Conservation (phyloP, 2,888 invertebrate species). For the Himalopsyche anomala region DNA sequence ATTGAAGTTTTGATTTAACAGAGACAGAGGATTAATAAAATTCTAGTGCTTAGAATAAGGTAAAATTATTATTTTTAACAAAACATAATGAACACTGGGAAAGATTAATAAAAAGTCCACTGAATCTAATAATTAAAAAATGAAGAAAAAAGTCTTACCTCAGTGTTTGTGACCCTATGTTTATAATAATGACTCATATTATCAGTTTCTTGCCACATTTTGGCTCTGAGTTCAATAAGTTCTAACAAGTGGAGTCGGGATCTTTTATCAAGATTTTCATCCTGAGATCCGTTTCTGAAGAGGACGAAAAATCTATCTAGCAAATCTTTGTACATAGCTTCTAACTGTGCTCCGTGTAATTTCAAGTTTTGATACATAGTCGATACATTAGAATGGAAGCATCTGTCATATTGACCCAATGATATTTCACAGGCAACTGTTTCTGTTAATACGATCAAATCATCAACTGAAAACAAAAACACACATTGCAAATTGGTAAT, state of each 20-base stretch:
- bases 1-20: slow-evolving; percentile 5
- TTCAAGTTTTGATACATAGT: slow-evolving; percentile 89
- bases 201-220: slow-evolving; percentile 92
- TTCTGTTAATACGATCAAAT: slow-evolving; percentile 88
- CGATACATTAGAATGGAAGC: slow-evolving; percentile 84
- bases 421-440: slow-evolving; percentile 86
- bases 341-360: slow-evolving; percentile 87
- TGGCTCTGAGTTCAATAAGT: slow-evolving; percentile 93
- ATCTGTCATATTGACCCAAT: slow-evolving; percentile 84
- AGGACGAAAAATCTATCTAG: slow-evolving; percentile 89
- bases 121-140: not conserved
- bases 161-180: slow-evolving; percentile 81
- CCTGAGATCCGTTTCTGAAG: slow-evolving; percentile 92
- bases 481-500: not conserved
- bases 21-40: slow-evolving; percentile 26
- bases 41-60: slow-evolving; percentile 48
- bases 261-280: slow-evolving; percentile 89
- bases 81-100: not conserved
- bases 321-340: slow-evolving; percentile 89
- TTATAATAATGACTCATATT: slow-evolving; percentile 91
- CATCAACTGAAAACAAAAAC: slow-evolving; percentile 81
- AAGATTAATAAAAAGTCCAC: not conserved
- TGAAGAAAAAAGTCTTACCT: slow-evolving; percentile 68
- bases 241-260: slow-evolving; percentile 93
- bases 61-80: slow-evolving; percentile 38